These are phyloP conservation scores for Synaphobranchus kaupii DNA, from an alignment of 2,797 vertebrate species.

Conservation along the genomic window DNA sequence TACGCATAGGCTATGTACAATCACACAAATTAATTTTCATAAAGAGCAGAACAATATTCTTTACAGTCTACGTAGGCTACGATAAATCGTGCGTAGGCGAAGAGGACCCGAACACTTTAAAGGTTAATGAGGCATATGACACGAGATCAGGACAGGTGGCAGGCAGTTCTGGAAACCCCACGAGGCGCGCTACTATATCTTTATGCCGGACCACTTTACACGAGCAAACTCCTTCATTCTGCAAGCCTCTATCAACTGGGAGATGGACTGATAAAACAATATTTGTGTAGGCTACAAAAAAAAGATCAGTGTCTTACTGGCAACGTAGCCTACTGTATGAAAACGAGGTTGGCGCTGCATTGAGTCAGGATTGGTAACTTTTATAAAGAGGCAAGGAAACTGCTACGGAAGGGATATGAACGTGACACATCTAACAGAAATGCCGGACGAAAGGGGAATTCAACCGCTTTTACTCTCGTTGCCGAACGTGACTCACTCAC, in stretches of 20 bases:
- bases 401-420: not conserved
- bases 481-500: not conserved
- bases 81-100: no score
- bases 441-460: slow-evolving; percentile 12
- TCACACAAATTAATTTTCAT: no score
- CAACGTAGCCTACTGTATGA: not conserved
- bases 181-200: no score
- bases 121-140: not conserved
- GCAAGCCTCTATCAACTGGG: not conserved
- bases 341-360: not conserved
- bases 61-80: no score
- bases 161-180: not conserved
- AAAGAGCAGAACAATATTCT: no score
- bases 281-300: not conserved
- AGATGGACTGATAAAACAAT: not conserved
- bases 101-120: no score
- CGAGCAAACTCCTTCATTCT: not conserved
- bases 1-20: no score
- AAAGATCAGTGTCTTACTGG: not conserved
- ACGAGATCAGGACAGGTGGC: not conserved
- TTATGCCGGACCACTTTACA: not conserved
- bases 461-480: not conserved
- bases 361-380: not conserved
- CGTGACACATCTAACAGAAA: not conserved
- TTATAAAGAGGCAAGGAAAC: not conserved